A percentile compares a stretch with the other conserved stretches of the same genome.
Evolutionary conservation across 2,888 invertebrate species (phyloP).

Genomic region (Napeogenes inachia): DNA sequence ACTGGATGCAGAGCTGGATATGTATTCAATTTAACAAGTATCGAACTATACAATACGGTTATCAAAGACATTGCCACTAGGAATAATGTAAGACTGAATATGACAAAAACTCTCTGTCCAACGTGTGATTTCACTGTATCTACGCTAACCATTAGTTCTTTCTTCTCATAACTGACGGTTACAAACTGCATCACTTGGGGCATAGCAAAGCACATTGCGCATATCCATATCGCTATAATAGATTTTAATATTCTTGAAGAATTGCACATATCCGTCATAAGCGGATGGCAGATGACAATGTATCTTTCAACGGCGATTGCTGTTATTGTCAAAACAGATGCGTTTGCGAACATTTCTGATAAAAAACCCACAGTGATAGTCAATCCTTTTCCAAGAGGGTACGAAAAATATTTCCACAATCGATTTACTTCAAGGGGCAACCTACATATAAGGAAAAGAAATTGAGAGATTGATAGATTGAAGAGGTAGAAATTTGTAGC

Average conservation of each 20-base stretch:
- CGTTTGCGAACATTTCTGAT: slow-evolving; percentile 91
- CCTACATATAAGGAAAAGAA: slow-evolving; percentile 84
- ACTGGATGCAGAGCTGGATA: slow-evolving; percentile 79
- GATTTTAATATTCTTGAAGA: slow-evolving; percentile 88
- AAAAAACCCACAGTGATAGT: slow-evolving; percentile 86
- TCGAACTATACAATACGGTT: slow-evolving; percentile 86
- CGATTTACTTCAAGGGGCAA: slow-evolving; percentile 87
- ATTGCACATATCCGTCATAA: slow-evolving; percentile 90
- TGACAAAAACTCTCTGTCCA: slow-evolving; percentile 84
- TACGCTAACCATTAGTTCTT: slow-evolving; percentile 65
- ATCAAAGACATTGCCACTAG: slow-evolving; percentile 92
- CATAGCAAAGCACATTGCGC: slow-evolving; percentile 84
- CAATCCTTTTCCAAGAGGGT: slow-evolving; percentile 85
- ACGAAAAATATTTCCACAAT: slow-evolving; percentile 85
- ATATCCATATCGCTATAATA: slow-evolving; percentile 84
- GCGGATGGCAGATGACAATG: slow-evolving; percentile 91
- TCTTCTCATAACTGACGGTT: slow-evolving; percentile 72
- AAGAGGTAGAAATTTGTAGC: slow-evolving; percentile 91
- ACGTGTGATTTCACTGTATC: slow-evolving; percentile 79
- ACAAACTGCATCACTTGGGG: slow-evolving; percentile 90
- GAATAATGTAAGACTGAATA: slow-evolving; percentile 91
- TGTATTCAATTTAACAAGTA: slow-evolving; percentile 83
- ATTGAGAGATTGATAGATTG: slow-evolving; percentile 86
- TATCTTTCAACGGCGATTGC: slow-evolving; percentile 94
- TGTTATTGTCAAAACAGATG: slow-evolving; percentile 90